These are phyloP conservation scores for Bombus polaris DNA, from an alignment of 1,140 invertebrate genomes.

Conservation along the genomic window DNA sequence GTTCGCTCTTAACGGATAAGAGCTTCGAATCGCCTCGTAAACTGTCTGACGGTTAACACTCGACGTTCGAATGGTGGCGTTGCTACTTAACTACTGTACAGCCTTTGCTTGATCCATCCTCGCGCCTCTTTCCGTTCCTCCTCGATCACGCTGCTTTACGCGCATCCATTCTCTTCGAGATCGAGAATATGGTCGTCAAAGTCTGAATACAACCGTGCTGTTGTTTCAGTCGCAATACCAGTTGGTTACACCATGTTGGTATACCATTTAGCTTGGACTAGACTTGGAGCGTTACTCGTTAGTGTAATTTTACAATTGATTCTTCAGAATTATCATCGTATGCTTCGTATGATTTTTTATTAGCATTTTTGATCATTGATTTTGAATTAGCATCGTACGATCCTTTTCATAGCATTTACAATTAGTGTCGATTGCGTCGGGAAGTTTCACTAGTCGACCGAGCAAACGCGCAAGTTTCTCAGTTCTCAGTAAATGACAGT, in stretches of 20 bases:
- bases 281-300: too few relatives aligned
- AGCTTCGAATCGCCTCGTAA: conserved; percentile 55
- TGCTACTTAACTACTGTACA: conserved; percentile 53
- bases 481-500: background rate
- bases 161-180: background rate
- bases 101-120: background rate
- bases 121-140: conserved; percentile 6
- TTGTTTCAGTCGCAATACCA: background rate
- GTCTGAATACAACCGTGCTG: background rate
- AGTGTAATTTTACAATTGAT: too few relatives aligned
- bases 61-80: conserved; percentile 48
- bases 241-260: background rate
- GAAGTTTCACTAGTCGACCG: background rate
- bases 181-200: background rate
- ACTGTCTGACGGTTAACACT: conserved; percentile 58
- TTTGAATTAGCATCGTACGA: background rate
- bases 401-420: too few relatives aligned
- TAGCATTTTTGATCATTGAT: too few relatives aligned
- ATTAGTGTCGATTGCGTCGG: background rate
- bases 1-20: conserved; percentile 45
- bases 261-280: too few relatives aligned
- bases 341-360: too few relatives aligned
- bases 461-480: background rate
- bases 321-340: too few relatives aligned
- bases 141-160: background rate